Percentiles rank a stretch among this genome's conserved stretches.
Conservation (phyloP, 2,888 invertebrate genomes). For the Meteorus colon region DNA sequence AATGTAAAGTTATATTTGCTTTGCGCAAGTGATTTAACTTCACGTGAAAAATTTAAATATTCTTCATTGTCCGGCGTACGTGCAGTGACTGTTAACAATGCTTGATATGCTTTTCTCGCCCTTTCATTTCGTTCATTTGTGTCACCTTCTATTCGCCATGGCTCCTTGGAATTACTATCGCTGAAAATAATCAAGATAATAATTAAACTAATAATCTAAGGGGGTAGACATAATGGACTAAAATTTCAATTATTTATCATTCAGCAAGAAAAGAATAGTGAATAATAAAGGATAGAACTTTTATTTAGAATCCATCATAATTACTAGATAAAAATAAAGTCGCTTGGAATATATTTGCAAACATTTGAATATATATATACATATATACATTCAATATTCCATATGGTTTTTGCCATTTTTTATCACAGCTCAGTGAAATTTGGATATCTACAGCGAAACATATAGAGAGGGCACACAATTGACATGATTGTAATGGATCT, state of each 20-base stretch:
- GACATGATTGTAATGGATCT: constrained; percentile 19
- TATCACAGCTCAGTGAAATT: not conserved
- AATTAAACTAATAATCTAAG: not conserved
- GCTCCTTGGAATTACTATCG: constrained; percentile 76
- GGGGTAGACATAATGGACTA: too few species aligned
- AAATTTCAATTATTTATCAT: too few species aligned
- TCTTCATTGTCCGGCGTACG: constrained; percentile 86
- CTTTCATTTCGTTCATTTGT: constrained; percentile 86
- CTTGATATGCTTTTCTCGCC: constrained; percentile 89
- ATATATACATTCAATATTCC: not conserved
- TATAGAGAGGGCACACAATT: not conserved
- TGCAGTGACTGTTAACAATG: constrained; percentile 91
- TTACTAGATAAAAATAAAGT: not conserved
- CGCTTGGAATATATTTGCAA: not conserved
- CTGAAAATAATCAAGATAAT: constrained; percentile 52
- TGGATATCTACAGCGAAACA: not conserved
- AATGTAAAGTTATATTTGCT: constrained; percentile 84
- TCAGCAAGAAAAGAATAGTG: too few species aligned
- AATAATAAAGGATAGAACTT: too few species aligned
- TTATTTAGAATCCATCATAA: too few species aligned
- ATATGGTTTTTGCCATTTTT: not conserved
- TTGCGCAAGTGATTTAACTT: constrained; percentile 81
- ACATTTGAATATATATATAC: not conserved
- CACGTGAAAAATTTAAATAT: constrained; percentile 84
- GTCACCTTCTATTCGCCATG: constrained; percentile 91